phyloP scores from a whole-genome alignment of 2,888 invertebrate genomes.

The Drosophila falleni region DNA sequence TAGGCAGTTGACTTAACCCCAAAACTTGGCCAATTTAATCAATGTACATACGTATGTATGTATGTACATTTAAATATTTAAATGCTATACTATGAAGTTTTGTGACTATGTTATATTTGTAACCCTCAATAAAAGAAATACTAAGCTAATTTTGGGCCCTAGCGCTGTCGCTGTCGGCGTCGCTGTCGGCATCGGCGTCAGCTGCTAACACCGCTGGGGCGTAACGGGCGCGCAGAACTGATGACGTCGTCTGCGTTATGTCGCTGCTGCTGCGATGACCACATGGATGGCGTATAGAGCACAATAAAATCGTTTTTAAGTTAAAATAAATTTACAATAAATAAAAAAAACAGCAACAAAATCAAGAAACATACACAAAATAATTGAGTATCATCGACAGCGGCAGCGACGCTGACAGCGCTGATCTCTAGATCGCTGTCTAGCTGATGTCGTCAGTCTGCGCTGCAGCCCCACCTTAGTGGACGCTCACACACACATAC shows the following conservation, averaged over 20 bases:
- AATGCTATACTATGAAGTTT: constrained; percentile 16
- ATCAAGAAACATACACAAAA: constrained; percentile 23
- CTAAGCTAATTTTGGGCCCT: constrained; percentile 44
- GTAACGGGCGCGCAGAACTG: constrained; percentile 60
- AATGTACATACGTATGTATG: background rate
- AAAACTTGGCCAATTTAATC: constrained; percentile 11
- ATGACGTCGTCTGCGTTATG: constrained; percentile 57
- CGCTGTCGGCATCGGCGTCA: constrained; percentile 31
- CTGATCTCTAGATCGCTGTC: constrained; percentile 51
- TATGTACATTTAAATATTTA: background rate
- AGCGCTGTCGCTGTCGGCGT: constrained; percentile 31
- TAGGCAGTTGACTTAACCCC: constrained; percentile 19
- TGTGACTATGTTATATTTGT: constrained; percentile 41
- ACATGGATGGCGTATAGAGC: constrained; percentile 27
- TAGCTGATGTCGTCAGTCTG: constrained; percentile 57
- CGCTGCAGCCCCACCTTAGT: constrained; percentile 69
- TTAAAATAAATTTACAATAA: constrained; percentile 23
- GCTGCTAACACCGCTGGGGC: constrained; percentile 56
- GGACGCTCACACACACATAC: constrained; percentile 26
- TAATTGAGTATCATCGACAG: constrained; percentile 25
- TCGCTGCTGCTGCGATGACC: constrained; percentile 48
- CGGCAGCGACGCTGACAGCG: constrained; percentile 44
- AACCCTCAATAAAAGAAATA: constrained; percentile 39
- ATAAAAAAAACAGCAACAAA: constrained; percentile 17
- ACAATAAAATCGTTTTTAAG: constrained; percentile 7